Evolutionary conservation across 2,797 vertebrate genomes (phyloP), one percentile per base, ranked within the genome.

Genomic region (Argya squamiceps): DNA sequence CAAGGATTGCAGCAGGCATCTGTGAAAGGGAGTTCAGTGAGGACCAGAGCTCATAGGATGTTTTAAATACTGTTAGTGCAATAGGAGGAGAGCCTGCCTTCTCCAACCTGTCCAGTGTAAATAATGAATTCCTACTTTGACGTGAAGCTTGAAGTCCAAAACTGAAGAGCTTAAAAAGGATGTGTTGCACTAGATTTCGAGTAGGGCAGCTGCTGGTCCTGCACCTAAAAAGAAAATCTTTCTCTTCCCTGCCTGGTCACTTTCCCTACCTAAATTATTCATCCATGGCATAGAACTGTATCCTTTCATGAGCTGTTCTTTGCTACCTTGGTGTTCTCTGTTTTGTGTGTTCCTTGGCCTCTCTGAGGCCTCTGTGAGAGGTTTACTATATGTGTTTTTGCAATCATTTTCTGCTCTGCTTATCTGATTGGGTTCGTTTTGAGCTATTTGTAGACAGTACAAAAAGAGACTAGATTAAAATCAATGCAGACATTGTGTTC

Each of bases 381-480:
- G 52, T n/a, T 78, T 84, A 47, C 37, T 69, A 41, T 94, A 86
- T 75, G 64, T 88, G 76, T 65, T 88, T 90, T 89, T 83, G 82
- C 81, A 93, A 81, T 91, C 64, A 89, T 84, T 76, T 96, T 95
- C 50, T 81, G 92, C 88, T 81, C 65, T 93, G 58, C 90, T 96
- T 93, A 86, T 94, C 92, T 85, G 88, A 93, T 93, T 91, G 91
- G 85, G 70, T 92, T 97, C 6, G 0, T 39, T 91, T 65, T 80
- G 85, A 92, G 93, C 74, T 94, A 89, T 96, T 93, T 92, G 88
- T 93, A 95, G 92, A 78, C 74, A 85, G 69, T 52, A 81, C 83
- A 92, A 89, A 96, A 96, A 89, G 84, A 95, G 79, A 95, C 77
- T 81, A 96, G 91, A 92, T 96, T 84, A 94, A 96, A 97, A 95